These are phyloP conservation scores for Dorcus parallelipipedus DNA, from an alignment of 2,888 invertebrate genomes.

Conservation along the genomic window DNA sequence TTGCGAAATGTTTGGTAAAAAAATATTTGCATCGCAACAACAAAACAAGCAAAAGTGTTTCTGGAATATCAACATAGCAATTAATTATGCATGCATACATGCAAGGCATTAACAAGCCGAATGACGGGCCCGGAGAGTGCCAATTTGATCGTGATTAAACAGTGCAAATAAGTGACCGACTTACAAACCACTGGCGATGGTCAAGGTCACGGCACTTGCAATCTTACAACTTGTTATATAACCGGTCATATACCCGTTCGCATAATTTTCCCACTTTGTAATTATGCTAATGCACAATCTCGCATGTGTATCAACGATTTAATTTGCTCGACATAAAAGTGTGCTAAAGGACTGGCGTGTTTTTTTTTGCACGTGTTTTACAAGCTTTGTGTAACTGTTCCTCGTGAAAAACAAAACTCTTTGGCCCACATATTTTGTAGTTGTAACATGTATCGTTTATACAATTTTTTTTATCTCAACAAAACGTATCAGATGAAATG, in stretches of 20 bases:
- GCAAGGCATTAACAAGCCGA: no score
- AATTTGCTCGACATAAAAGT: neutral
- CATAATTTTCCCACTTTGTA: slow-evolving; percentile 7
- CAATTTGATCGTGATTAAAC: no score
- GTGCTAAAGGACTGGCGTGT: neutral
- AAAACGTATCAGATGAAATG: no score
- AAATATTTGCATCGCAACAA: no score
- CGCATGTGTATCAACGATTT: neutral
- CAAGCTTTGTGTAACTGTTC: neutral
- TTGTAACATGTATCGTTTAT: no score
- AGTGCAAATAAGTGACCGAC: neutral
- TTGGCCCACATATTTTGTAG: no score
- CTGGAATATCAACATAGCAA: no score
- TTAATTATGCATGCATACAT: no score
- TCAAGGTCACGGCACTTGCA: slow-evolving; percentile 25
- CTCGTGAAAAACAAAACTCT: neutral
- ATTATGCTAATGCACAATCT: slow-evolving; percentile 6
- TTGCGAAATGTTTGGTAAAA: no score
- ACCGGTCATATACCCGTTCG: slow-evolving; percentile 15
- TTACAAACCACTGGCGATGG: slow-evolving; percentile 7
- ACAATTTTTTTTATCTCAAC: no score
- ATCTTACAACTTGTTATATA: slow-evolving; percentile 13
- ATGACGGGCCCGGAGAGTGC: no score
- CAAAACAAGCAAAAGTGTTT: no score
- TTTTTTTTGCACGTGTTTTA: neutral